These are phyloP conservation scores for Spondyliosoma cantharus DNA, from an alignment of 2,797 vertebrate genomes.

Conservation along the genomic window DNA sequence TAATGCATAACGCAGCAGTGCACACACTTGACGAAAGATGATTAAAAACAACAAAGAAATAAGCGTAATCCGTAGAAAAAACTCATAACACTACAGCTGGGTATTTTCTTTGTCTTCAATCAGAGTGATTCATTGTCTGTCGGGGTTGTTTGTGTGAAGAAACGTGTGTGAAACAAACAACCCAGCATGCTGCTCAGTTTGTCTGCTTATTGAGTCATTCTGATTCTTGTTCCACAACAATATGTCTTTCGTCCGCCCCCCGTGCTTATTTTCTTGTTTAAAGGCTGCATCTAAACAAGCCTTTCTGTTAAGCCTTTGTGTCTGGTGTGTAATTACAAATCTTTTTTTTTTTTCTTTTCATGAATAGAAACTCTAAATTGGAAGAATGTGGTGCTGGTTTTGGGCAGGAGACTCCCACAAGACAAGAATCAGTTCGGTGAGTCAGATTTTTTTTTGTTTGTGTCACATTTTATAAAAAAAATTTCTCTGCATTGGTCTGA, in stretches of 20 bases:
- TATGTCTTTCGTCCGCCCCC: not conserved
- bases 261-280: not conserved
- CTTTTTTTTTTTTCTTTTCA: not conserved
- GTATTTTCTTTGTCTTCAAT: conserved; percentile 20
- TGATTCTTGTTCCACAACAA: not conserved
- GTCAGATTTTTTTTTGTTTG: conserved; percentile 4
- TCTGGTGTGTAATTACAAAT: too few species aligned
- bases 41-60: not conserved
- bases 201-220: not conserved
- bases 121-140: not conserved
- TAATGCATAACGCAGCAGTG: not conserved
- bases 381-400: conserved; percentile 89
- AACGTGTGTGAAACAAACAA: conserved; percentile 15
- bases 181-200: not conserved
- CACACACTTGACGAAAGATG: not conserved
- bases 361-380: conserved; percentile 84
- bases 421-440: conserved; percentile 81
- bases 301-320: not conserved
- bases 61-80: not conserved
- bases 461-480: not conserved
- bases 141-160: not conserved
- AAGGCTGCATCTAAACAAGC: not conserved
- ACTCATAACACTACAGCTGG: conserved; percentile 1
- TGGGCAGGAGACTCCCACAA: conserved; percentile 85
- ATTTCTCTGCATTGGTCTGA: not conserved